A percentile compares a stretch with the other conserved stretches of the same genome.
Conservation (phyloP, 2,113 vertebrate species). For the Triplophysa tibetana region DNA sequence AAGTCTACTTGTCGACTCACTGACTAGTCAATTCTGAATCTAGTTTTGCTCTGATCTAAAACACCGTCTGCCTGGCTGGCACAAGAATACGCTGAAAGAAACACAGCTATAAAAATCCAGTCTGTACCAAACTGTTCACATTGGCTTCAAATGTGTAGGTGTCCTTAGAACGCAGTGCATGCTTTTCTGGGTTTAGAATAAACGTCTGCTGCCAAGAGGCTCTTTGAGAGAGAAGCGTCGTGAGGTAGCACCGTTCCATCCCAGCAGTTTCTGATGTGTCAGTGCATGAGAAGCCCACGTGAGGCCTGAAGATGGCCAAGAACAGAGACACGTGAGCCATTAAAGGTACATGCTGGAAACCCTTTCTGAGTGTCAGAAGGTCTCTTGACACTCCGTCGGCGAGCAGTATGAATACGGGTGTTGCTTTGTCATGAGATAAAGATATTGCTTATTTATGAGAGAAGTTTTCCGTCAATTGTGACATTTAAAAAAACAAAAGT, state of each 20-base stretch:
- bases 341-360: slow-evolving; percentile 1
- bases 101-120: slow-evolving; percentile 6
- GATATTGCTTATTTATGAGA: slow-evolving; percentile 1
- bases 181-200: slow-evolving; percentile 22
- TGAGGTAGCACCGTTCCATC: slow-evolving; percentile 14
- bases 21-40: not conserved
- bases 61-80: not conserved
- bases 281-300: slow-evolving; percentile 24
- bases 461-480: not conserved
- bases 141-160: slow-evolving; percentile 38
- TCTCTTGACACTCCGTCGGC: not conserved
- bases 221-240: slow-evolving; percentile 13
- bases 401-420: not conserved
- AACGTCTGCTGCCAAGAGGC: slow-evolving; percentile 27
- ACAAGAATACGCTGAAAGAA: slow-evolving; percentile 13
- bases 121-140: slow-evolving; percentile 34
- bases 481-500: not conserved
- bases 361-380: not conserved
- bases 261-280: slow-evolving; percentile 8
- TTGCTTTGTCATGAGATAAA: not conserved
- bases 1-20: not conserved
- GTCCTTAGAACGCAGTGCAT: slow-evolving; percentile 29
- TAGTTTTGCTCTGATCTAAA: slow-evolving; percentile 12
- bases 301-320: slow-evolving; percentile 7
- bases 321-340: slow-evolving; percentile 2